Percentiles rank a stretch among this genome's conserved stretches.
Evolutionary conservation across 2,113 vertebrate genomes (phyloP).

Genomic region (Neotragus pygmaeus): DNA sequence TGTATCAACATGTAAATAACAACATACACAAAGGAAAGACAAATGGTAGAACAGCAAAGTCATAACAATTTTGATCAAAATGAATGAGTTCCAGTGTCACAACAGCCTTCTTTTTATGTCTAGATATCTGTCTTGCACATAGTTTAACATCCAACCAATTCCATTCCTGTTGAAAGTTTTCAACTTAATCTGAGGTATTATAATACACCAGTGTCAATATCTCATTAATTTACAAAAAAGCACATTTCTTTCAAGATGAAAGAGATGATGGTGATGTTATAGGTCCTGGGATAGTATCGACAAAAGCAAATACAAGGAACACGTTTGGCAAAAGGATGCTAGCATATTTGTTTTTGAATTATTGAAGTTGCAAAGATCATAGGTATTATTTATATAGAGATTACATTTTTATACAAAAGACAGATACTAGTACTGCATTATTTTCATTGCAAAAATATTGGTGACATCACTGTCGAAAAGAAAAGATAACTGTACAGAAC

Average conservation of each 20-base stretch:
- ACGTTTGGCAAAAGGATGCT: conserved; percentile 43
- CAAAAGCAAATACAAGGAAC: conserved; percentile 44
- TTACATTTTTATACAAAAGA: conserved; percentile 49
- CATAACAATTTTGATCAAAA: conserved; percentile 63
- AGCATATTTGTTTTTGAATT: conserved; percentile 15
- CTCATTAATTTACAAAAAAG: conserved; percentile 47
- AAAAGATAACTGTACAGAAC: conserved; percentile 45
- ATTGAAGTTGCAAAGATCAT: conserved; percentile 43
- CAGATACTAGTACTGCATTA: neutral
- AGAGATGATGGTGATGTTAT: conserved; percentile 33
- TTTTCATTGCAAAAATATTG: conserved; percentile 51
- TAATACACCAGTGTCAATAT: conserved; percentile 59
- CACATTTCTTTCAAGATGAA: conserved; percentile 63
- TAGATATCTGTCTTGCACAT: conserved; percentile 37
- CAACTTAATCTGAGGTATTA: conserved; percentile 34
- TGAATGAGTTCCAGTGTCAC: conserved; percentile 45
- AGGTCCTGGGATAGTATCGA: conserved; percentile 47
- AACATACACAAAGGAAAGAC: conserved; percentile 64
- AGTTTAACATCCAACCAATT: conserved; percentile 41
- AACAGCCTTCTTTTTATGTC: conserved; percentile 19
- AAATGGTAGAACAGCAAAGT: conserved; percentile 53
- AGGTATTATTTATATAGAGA: conserved; percentile 7
- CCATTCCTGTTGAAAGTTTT: conserved; percentile 45
- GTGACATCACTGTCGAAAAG: conserved; percentile 32
- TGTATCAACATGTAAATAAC: conserved; percentile 69